These are phyloP conservation scores for Macquaria australasica DNA, from an alignment of 2,113 vertebrate species.

Conservation along the genomic window DNA sequence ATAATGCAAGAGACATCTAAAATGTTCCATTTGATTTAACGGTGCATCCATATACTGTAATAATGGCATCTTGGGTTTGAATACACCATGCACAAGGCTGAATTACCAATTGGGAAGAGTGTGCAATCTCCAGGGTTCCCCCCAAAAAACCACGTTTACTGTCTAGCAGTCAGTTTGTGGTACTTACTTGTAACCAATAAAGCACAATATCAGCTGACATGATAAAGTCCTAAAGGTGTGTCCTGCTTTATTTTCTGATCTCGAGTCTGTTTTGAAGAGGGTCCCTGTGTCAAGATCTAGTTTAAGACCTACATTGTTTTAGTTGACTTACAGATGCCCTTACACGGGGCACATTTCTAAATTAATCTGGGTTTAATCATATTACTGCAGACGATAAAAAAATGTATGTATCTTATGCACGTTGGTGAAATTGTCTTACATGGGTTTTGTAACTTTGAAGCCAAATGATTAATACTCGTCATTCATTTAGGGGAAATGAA, in stretches of 20 bases:
- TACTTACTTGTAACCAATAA: background rate
- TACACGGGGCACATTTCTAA: background rate
- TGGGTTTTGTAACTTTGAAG: background rate
- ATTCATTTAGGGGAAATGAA: background rate
- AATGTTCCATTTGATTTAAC: background rate
- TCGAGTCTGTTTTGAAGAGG: background rate
- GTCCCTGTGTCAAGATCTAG: background rate
- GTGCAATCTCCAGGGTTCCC: background rate
- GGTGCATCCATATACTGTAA: background rate
- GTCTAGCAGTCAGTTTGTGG: background rate
- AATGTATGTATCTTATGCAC: background rate
- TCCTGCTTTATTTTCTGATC: background rate
- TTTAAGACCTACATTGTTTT: background rate
- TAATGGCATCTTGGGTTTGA: background rate
- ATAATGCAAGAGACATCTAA: background rate
- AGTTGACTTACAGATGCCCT: background rate
- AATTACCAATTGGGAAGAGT: background rate
- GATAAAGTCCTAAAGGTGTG: background rate
- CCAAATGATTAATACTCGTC: background rate
- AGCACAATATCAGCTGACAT: background rate
- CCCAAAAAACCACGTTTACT: background rate
- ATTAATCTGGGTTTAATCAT: background rate
- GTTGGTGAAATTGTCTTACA: background rate
- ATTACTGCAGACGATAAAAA: background rate
- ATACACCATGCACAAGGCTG: background rate